These are phyloP conservation scores for Peromyscus leucopus DNA, from an alignment of 2,113 vertebrate species.

Conservation along the genomic window DNA sequence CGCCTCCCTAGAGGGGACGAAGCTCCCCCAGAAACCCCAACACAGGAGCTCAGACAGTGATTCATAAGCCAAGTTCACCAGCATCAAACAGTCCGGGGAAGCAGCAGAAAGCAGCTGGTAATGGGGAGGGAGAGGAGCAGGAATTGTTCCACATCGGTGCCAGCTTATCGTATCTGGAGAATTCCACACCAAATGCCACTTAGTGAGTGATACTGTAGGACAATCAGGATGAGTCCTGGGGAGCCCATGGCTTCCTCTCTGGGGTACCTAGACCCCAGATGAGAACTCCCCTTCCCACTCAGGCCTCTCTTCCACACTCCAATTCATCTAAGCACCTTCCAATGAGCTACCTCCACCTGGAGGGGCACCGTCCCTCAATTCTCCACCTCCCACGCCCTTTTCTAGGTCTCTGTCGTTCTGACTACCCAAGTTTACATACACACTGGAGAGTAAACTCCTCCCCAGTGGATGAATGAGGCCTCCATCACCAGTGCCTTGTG, in stretches of 20 bases:
- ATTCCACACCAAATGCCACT: neutral
- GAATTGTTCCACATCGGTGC: neutral
- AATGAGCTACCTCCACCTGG: neutral
- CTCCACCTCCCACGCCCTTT: neutral
- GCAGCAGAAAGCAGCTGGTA: neutral
- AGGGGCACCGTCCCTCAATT: neutral
- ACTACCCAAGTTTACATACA: neutral
- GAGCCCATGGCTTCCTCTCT: neutral
- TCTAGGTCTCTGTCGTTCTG: neutral
- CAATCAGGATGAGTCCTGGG: neutral
- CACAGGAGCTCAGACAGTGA: neutral
- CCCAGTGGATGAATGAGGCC: neutral
- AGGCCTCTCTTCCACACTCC: neutral
- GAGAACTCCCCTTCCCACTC: neutral
- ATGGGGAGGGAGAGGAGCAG: rapidly evolving
- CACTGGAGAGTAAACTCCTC: neutral
- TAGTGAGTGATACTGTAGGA: neutral
- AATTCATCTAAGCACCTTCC: neutral
- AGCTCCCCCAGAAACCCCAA: neutral
- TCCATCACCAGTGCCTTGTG: neutral
- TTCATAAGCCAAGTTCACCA: neutral
- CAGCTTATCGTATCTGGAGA: neutral
- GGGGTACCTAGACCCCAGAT: neutral
- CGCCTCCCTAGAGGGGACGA: neutral
- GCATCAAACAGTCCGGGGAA: neutral